These are phyloP conservation scores for Oophaga pumilio DNA, from an alignment of 2,113 vertebrate genomes.

Conservation along the genomic window DNA sequence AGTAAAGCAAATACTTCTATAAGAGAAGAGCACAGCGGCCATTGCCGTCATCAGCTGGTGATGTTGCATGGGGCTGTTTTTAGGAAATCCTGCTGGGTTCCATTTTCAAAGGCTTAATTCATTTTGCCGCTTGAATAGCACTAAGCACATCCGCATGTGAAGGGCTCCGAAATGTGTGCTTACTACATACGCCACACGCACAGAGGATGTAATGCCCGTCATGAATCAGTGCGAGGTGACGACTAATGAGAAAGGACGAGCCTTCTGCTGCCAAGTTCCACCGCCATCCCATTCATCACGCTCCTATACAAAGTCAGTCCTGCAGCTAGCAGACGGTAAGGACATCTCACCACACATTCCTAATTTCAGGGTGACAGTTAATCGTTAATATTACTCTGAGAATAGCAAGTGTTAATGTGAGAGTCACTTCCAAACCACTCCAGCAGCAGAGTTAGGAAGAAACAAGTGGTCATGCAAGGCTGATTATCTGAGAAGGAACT, in stretches of 20 bases:
- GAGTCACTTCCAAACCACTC: constrained; percentile 60
- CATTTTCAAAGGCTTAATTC: background rate
- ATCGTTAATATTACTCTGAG: constrained; percentile 70
- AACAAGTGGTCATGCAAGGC: constrained; percentile 72
- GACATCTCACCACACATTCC: constrained; percentile 65
- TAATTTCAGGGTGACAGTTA: constrained; percentile 64
- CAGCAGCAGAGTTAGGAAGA: constrained; percentile 68
- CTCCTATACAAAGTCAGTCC: constrained; percentile 64
- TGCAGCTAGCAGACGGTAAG: constrained; percentile 69
- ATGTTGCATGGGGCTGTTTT: background rate
- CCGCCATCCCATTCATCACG: constrained; percentile 68
- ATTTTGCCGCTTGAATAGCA: background rate
- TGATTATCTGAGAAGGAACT: constrained; percentile 66
- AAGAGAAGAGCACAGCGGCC: background rate
- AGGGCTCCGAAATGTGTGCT: constrained; percentile 59
- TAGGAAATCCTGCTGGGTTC: background rate
- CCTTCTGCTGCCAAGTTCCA: constrained; percentile 80
- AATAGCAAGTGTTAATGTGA: constrained; percentile 71
- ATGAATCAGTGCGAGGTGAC: constrained; percentile 62
- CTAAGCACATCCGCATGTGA: background rate
- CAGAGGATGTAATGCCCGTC: constrained; percentile 45
- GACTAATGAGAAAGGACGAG: constrained; percentile 61
- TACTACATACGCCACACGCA: background rate
- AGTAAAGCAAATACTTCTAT: background rate
- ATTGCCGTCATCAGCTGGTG: background rate